Evolutionary conservation across 2,113 vertebrate genomes (phyloP).

Genomic region (Silurus glanis): DNA sequence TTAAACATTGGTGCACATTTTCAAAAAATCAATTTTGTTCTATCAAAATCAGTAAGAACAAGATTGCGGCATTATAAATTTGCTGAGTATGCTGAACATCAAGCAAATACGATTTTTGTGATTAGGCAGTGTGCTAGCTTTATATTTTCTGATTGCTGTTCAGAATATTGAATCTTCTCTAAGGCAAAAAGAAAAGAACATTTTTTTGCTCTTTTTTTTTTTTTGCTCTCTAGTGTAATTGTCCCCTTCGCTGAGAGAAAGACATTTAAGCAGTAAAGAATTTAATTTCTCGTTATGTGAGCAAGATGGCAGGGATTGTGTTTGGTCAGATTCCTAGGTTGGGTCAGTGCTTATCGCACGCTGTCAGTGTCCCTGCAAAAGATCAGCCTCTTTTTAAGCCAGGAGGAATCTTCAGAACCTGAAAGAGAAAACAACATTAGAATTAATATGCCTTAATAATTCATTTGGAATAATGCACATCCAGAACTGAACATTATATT

Average conservation of each 20-base stretch:
- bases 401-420: slow-evolving; percentile 37
- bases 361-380: neutral
- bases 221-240: slow-evolving; percentile 5
- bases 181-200: slow-evolving; percentile 46
- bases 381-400: slow-evolving; percentile 20
- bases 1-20: slow-evolving; percentile 25
- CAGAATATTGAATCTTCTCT: slow-evolving; percentile 31
- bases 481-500: neutral
- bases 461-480: neutral
- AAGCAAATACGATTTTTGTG: slow-evolving; percentile 16
- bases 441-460: neutral
- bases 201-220: slow-evolving; percentile 3
- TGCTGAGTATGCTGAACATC: slow-evolving; percentile 1
- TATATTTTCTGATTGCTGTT: slow-evolving; percentile 26
- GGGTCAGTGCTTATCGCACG: slow-evolving; percentile 26
- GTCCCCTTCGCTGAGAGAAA: slow-evolving; percentile 24
- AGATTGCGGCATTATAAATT: slow-evolving; percentile 21
- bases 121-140: slow-evolving; percentile 44
- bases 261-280: slow-evolving; percentile 28
- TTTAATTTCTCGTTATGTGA: slow-evolving; percentile 28
- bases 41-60: slow-evolving; percentile 45
- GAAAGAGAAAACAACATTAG: slow-evolving; percentile 34
- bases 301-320: slow-evolving; percentile 20
- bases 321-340: slow-evolving; percentile 40
- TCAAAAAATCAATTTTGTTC: slow-evolving; percentile 3